Evolutionary conservation across 2,113 vertebrate genomes (phyloP).

Genomic region (Hepsetus odoe): DNA sequence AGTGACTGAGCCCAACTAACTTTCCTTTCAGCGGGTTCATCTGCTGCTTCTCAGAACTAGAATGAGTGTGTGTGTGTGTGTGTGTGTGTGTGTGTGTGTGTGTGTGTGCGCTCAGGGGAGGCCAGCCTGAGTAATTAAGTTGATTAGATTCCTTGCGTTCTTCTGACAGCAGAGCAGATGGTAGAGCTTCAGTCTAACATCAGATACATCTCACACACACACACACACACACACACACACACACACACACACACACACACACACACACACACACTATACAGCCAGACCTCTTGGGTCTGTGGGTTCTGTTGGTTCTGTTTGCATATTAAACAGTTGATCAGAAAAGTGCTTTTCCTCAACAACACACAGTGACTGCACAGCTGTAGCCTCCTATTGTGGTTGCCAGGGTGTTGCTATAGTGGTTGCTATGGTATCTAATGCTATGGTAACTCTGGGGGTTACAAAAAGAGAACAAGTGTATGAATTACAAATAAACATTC

Average conservation of each 20-base stretch:
- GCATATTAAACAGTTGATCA: no score
- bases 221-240: slow-evolving; percentile 17
- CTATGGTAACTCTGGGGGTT: no score
- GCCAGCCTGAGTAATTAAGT: slow-evolving; percentile 24
- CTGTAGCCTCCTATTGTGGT: no score
- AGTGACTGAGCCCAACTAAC: no score
- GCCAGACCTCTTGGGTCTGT: neutral
- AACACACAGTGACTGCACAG: no score
- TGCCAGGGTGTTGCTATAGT: no score
- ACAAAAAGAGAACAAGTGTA: no score
- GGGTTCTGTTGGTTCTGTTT: neutral
- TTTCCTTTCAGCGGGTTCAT: no score
- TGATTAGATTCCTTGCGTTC: slow-evolving; percentile 37
- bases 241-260: slow-evolving; percentile 17
- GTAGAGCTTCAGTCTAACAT: slow-evolving; percentile 30
- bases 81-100: neutral
- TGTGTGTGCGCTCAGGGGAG: slow-evolving; percentile 11
- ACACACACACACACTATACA: neutral
- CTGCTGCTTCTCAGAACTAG: no score
- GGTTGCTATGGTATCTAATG: no score
- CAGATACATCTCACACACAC: slow-evolving; percentile 4
- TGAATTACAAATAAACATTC: no score
- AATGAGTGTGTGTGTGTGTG: neutral
- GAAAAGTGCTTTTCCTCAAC: no score
- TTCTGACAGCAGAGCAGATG: slow-evolving; percentile 41